Conservation (phyloP, 64 coral and sea anemone species). For the Montipora capricornis region DNA sequence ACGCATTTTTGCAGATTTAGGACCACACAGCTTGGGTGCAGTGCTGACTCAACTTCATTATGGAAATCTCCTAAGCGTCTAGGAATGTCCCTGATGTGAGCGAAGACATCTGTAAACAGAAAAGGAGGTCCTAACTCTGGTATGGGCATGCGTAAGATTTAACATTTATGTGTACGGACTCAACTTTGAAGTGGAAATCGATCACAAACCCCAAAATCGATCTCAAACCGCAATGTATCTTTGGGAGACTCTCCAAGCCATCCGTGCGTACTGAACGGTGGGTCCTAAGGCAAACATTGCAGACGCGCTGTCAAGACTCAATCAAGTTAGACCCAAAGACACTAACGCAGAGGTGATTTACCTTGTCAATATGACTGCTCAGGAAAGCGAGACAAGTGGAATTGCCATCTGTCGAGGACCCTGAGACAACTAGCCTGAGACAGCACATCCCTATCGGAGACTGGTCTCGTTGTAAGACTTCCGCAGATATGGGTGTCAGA, state of each 20-base stretch:
- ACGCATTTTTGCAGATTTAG: neutral
- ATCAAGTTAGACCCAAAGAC: neutral
- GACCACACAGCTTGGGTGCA: neutral
- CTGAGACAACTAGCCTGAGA: too few relatives aligned
- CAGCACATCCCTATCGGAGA: too few relatives aligned
- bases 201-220: conserved; percentile 3
- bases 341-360: neutral
- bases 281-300: conserved; percentile 34
- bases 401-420: too few relatives aligned
- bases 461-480: too few relatives aligned
- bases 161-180: neutral
- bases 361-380: neutral
- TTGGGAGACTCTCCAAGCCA: neutral
- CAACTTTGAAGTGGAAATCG: conserved; percentile 1
- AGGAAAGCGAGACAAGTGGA: too few relatives aligned
- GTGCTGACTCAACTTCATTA: conserved; percentile 25
- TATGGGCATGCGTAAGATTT: neutral
- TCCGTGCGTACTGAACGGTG: neutral
- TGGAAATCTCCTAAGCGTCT: neutral
- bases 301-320: neutral
- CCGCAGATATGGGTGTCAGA: too few relatives aligned
- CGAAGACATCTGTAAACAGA: neutral
- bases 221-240: neutral
- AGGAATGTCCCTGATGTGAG: conserved; percentile 19
- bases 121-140: neutral